A percentile compares a stretch with the other conserved stretches of the same genome.
Evolutionary conservation across 2,797 vertebrate species (phyloP).

Genomic region (Myotis vivesi): DNA sequence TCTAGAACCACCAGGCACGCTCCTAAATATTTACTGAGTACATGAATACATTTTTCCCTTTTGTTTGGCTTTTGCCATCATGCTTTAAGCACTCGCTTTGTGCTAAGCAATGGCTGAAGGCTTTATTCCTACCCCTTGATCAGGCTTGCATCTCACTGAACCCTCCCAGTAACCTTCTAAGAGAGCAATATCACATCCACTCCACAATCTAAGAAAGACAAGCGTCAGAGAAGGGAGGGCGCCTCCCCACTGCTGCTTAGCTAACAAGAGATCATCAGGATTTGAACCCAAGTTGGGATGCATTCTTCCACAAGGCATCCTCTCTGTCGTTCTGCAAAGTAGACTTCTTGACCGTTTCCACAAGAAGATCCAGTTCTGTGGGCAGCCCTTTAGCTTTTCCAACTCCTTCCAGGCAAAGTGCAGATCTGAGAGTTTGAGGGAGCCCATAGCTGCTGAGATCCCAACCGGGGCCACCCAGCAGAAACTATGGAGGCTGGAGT

Average conservation of each 20-base stretch:
- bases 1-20: background rate
- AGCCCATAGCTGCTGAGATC: background rate
- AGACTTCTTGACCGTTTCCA: background rate
- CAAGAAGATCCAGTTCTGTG: background rate
- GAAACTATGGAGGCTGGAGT: background rate
- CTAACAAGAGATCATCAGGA: background rate
- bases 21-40: rapidly evolving
- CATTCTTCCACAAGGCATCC: background rate
- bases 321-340: background rate
- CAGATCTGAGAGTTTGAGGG: background rate
- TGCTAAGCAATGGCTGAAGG: background rate
- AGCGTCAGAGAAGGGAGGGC: too few relatives aligned
- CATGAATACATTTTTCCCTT: background rate
- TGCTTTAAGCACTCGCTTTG: background rate
- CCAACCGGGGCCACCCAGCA: background rate
- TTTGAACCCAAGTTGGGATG: background rate
- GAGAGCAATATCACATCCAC: background rate
- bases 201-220: background rate
- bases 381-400: background rate
- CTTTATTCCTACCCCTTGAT: background rate
- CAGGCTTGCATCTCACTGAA: background rate
- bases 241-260: background rate
- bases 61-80: background rate
- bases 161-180: background rate
- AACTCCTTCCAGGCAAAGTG: background rate